Conservation (phyloP, 1,140 invertebrate species). For the Caenorhabditis tropicalis region DNA sequence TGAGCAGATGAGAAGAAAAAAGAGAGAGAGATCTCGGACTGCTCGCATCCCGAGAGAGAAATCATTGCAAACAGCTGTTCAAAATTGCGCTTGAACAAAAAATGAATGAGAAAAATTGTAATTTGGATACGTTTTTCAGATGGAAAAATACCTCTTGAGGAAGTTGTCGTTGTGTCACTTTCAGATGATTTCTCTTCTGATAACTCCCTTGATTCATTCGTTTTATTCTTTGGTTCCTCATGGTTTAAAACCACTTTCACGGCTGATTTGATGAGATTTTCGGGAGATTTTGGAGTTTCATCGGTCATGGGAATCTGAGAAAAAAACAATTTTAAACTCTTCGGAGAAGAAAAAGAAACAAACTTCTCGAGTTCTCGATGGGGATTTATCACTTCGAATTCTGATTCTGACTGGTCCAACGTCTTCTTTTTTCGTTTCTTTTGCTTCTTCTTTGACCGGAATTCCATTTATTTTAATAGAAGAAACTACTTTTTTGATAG, state of each 20-base stretch:
- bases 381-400: slow-evolving; percentile 8
- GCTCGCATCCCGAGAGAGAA: background rate
- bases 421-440: too few relatives aligned
- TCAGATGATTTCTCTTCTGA: slow-evolving; percentile 6
- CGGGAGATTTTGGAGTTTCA: background rate
- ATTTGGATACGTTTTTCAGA: background rate
- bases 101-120: background rate
- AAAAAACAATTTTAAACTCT: background rate
- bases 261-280: slow-evolving; percentile 12
- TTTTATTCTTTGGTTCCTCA: background rate
- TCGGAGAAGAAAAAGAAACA: background rate
- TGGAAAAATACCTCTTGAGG: slow-evolving; percentile 5
- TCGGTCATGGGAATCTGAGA: background rate
- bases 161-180: slow-evolving; percentile 11
- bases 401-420: background rate
- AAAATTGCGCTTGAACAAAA: background rate
- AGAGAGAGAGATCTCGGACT: background rate
- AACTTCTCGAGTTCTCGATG: background rate
- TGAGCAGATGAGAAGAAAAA: background rate
- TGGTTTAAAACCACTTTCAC: slow-evolving; percentile 5
- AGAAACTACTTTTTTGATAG: background rate
- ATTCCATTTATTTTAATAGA: slow-evolving; percentile 24
- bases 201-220: background rate
- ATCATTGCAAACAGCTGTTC: slow-evolving; percentile 38
- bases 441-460: background rate